A percentile compares a stretch with the other conserved stretches of the same genome.
phyloP scores from a whole-genome alignment of 2,888 invertebrate genomes.

The Meiosimyza platycephala region DNA sequence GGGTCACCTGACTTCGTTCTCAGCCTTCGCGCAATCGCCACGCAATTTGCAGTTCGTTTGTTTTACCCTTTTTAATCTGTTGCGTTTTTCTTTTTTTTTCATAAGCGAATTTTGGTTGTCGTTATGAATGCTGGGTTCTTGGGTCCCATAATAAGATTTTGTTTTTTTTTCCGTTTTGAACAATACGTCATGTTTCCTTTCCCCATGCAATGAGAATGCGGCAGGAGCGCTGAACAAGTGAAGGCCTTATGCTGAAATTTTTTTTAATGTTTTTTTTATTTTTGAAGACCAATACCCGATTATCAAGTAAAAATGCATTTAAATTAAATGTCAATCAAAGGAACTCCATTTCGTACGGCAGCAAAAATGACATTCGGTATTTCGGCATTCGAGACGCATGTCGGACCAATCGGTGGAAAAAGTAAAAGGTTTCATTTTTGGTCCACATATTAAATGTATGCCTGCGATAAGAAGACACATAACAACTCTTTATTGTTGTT shows the following conservation, averaged over 20 bases:
- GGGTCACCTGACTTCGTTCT: constrained; percentile 17
- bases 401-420: constrained; percentile 38
- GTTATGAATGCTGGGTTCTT: too few relatives aligned
- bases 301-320: constrained; percentile 46
- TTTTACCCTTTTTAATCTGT: not conserved
- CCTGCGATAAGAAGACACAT: not conserved
- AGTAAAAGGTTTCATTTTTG: constrained; percentile 18
- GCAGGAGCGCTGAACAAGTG: not conserved
- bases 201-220: too few relatives aligned
- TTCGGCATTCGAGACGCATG: constrained; percentile 49
- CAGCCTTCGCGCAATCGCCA: not conserved
- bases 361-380: constrained; percentile 45
- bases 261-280: not conserved
- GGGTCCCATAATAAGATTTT: too few relatives aligned
- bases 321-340: constrained; percentile 54
- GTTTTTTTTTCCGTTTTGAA: not conserved
- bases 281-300: too few relatives aligned
- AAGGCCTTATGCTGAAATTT: constrained; percentile 39
- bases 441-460: constrained; percentile 19
- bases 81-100: too few relatives aligned
- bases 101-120: too few relatives aligned
- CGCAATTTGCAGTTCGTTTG: not conserved
- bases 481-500: constrained; percentile 2
- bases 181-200: not conserved
- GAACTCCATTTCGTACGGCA: constrained; percentile 34